A percentile compares a stretch with the other conserved stretches of the same genome.
phyloP scores from a whole-genome alignment of 37 sponge, comb jelly and placozoan species.

The Amphimedon queenslandica region DNA sequence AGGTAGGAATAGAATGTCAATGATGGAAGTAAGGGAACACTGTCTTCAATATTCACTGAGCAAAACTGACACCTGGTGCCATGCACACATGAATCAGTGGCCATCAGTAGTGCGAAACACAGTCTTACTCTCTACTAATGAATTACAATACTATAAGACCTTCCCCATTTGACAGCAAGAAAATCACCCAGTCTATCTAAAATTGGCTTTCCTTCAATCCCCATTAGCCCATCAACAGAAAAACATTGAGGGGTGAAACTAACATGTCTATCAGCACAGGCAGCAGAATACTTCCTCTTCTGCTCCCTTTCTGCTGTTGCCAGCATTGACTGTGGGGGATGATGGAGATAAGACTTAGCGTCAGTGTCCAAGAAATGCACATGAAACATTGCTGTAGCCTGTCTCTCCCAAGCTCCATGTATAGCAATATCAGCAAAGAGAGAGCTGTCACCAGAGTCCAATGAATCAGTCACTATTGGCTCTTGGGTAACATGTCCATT shows the following conservation, averaged over 20 bases:
- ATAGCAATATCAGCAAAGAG: conserved; percentile 34
- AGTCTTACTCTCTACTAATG: conserved; percentile 15
- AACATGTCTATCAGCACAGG: conserved; percentile 13
- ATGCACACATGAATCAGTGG: conserved; percentile 15
- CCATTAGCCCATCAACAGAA: conserved; percentile 32
- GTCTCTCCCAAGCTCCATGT: conserved; percentile 38
- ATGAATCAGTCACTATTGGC: conserved; percentile 31
- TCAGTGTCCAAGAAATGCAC: conserved; percentile 54
- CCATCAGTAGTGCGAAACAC: conserved; percentile 27
- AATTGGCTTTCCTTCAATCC: conserved; percentile 13
- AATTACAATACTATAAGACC: background rate
- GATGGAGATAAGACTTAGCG: conserved; percentile 15
- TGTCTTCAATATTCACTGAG: background rate
- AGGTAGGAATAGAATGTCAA: too few species aligned
- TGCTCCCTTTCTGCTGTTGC: conserved; percentile 30
- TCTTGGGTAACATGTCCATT: conserved; percentile 21
- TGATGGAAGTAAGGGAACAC: background rate
- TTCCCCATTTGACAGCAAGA: conserved; percentile 1
- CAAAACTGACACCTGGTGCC: conserved; percentile 16
- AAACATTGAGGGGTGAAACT: conserved; percentile 26
- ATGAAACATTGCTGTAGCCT: conserved; percentile 47
- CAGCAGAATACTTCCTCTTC: conserved; percentile 37
- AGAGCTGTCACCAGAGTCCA: background rate
- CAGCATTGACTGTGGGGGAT: conserved; percentile 11
- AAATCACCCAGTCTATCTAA: background rate